Base-by-base conservation (phyloP, 1,140 invertebrate species). In the Wiebesia pumilae region DNA sequence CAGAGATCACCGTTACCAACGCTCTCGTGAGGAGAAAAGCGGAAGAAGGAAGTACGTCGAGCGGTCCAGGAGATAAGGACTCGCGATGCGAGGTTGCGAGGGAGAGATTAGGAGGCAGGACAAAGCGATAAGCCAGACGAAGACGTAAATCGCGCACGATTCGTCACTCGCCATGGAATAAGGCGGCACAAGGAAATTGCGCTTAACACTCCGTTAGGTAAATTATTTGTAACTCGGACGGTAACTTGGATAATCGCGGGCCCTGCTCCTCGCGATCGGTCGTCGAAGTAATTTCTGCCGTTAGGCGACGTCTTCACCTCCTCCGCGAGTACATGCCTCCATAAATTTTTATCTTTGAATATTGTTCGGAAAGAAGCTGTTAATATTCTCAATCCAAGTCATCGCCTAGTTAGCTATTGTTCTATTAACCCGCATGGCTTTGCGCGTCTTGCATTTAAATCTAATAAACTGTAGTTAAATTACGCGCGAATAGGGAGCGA, bases 31-130 rank as follows among this genome's bases (percentile, higher is more conserved):
- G 51, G 16, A 58, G 30, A 38, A 81, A 24, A 3, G 47, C 43
- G 77, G 24, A 81, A 35, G 33, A 38, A 16, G 54, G 35, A 24
- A 30, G 78, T 21, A 30, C 33, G 40, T 38, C 10, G 27, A 38
- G 19, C 62, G n/a, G 27, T 0, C 62, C 9, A 40, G 77, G 71
- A 78, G 87, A 88, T 88, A 89, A 89, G 91, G 88, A 88, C 89
- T 80, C 87, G 88, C 89, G 89, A 90, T 89, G 89, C 83, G 87
- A 30, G 40, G 81, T 7, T 38, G 33, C 30, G 38, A 43, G 43
- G 67, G 51, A 80, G 38, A 83, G 81, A 33, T 89, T 88, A 87
- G 81, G 33, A 90, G 78, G 69, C 77, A 82, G 88, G 90, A 90
- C 89, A 88, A 80, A 67, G 3, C 30, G 67, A 35, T 14, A 27